phyloP scores from a whole-genome alignment of 2,113 vertebrate genomes.

The Protobothrops mucrosquamatus region DNA sequence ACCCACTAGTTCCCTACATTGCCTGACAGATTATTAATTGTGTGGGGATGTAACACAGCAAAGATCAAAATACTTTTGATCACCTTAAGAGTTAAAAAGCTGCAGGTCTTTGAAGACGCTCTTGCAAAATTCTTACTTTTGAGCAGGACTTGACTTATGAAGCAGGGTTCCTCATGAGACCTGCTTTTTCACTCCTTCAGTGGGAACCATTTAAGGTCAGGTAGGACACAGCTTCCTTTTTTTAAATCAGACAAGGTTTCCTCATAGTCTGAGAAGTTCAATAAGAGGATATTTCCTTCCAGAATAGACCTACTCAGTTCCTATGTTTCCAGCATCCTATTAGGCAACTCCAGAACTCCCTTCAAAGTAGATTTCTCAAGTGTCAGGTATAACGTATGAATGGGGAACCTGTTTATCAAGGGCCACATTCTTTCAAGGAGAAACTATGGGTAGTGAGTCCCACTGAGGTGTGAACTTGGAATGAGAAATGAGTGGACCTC shows the following conservation, averaged over 20 bases:
- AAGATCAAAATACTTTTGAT: background rate
- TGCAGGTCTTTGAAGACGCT: background rate
- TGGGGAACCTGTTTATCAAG: background rate
- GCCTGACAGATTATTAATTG: background rate
- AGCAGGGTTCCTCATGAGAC: background rate
- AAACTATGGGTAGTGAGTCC: background rate
- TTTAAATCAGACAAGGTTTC: background rate
- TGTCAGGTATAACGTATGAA: background rate
- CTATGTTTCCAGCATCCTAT: background rate
- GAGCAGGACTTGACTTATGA: background rate
- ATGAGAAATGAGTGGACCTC: background rate
- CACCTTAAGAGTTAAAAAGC: background rate
- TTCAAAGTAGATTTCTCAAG: background rate
- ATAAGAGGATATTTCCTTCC: background rate
- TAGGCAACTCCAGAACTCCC: background rate
- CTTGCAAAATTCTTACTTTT: background rate
- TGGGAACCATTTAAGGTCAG: background rate
- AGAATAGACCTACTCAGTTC: background rate
- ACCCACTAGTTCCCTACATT: background rate
- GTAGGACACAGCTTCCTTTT: too few species aligned
- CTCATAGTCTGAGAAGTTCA: background rate
- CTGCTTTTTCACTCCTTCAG: background rate
- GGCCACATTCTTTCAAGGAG: background rate
- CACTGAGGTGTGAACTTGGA: background rate
- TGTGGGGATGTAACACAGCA: background rate